A percentile compares a stretch with the other conserved stretches of the same genome.
phyloP scores from a whole-genome alignment of 37 sponge, comb jelly and placozoan genomes.

The Haliclona indistincta region DNA sequence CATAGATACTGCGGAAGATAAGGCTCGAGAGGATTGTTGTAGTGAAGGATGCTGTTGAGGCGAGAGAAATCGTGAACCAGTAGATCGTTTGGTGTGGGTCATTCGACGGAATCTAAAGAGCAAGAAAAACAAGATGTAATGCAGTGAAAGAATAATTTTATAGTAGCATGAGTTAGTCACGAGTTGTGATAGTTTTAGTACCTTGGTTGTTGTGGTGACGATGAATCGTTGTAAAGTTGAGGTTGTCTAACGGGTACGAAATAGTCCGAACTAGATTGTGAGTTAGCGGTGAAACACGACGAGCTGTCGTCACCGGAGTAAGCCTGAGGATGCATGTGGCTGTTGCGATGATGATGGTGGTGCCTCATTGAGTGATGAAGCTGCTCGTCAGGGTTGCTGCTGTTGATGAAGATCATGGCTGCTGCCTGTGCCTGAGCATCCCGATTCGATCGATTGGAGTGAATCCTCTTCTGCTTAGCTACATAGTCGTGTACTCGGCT shows the following conservation, averaged over 20 bases:
- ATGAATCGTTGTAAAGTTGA: conserved; percentile 24
- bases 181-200: not conserved
- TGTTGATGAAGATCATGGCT: conserved; percentile 57
- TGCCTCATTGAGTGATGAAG: conserved; percentile 29
- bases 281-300: conserved; percentile 49
- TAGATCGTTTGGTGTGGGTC: not conserved
- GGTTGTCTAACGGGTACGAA: conserved; percentile 42
- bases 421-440: conserved; percentile 46
- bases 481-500: conserved; percentile 28
- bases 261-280: conserved; percentile 52
- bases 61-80: not conserved
- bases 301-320: conserved; percentile 35
- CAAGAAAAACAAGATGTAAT: too few relatives aligned
- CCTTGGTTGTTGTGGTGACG: conserved; percentile 15
- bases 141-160: not conserved
- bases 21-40: not conserved
- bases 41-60: too few relatives aligned
- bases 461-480: conserved; percentile 18
- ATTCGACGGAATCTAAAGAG: not conserved
- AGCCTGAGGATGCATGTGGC: not conserved
- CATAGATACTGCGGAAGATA: not conserved
- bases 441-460: conserved; percentile 1
- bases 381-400: conserved; percentile 22
- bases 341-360: not conserved
- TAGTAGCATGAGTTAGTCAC: not conserved